Conservation (phyloP, 2,888 invertebrate species). For the Xestia rhomboidea region DNA sequence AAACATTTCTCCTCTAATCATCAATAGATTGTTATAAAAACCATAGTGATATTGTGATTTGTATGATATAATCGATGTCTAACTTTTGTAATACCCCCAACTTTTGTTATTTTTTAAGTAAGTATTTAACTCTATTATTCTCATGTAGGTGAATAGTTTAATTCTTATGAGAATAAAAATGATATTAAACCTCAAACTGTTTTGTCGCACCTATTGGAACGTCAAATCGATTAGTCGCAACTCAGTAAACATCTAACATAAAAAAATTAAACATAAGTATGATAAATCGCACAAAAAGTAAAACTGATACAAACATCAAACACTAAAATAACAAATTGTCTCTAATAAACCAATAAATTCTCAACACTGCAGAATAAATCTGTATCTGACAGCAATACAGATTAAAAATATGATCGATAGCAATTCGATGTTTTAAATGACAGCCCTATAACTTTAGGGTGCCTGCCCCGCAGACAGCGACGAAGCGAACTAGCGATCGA, state of each 20-base stretch:
- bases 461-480: neutral
- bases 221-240: neutral
- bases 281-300: constrained; percentile 45
- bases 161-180: too few species aligned
- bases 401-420: constrained; percentile 66
- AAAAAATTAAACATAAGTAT: constrained; percentile 11
- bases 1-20: neutral
- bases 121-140: too few species aligned
- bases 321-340: constrained; percentile 54
- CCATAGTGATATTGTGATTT: too few species aligned
- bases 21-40: neutral
- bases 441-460: constrained; percentile 48
- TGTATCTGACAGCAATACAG: constrained; percentile 49
- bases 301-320: constrained; percentile 31
- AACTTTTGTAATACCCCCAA: too few species aligned
- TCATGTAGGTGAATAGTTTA: too few species aligned
- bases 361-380: constrained; percentile 56
- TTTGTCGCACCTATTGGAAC: neutral
- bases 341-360: constrained; percentile 61
- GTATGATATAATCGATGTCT: too few species aligned
- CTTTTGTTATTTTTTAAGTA: too few species aligned
- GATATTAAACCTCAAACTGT: too few species aligned
- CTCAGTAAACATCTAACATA: neutral
- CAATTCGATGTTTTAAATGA: constrained; percentile 50
- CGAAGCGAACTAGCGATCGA: neutral